phyloP scores from a whole-genome alignment of 2,113 vertebrate genomes.

The Sinocyclocheilus rhinocerous region DNA sequence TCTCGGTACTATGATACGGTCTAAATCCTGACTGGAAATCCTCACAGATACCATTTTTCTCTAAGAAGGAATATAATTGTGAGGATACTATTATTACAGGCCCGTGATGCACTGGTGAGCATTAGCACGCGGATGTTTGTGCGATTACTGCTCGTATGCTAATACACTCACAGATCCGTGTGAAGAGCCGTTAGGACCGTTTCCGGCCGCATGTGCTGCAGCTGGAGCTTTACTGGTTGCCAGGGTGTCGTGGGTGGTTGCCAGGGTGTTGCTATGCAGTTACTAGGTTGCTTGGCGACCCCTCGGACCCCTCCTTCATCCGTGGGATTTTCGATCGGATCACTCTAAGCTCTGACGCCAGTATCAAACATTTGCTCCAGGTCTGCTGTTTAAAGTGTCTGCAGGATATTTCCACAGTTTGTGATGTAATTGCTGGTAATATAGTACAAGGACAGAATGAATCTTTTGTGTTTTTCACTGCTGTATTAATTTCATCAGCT shows the following conservation, averaged over 20 bases:
- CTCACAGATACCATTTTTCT: too few species aligned
- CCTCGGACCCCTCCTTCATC: too few species aligned
- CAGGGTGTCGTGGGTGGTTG: not conserved
- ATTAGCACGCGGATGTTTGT: not conserved
- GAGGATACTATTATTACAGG: too few species aligned
- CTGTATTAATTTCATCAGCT: conserved; percentile 14
- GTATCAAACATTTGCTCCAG: not conserved
- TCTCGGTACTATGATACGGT: too few species aligned
- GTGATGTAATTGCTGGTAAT: conserved; percentile 24
- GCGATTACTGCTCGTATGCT: not conserved
- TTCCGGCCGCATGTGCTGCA: not conserved
- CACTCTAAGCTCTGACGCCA: too few species aligned
- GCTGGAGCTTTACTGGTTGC: not conserved
- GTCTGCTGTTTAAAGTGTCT: not conserved
- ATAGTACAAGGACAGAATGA: not conserved
- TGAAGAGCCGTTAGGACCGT: not conserved
- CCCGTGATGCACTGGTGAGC: not conserved
- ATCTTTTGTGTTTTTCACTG: not conserved
- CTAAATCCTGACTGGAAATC: too few species aligned
- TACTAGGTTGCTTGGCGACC: not conserved
- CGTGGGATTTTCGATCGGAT: too few species aligned
- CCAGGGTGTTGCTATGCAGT: not conserved
- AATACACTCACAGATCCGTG: not conserved
- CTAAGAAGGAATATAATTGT: too few species aligned
- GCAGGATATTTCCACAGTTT: not conserved